phyloP scores from a whole-genome alignment of 92 coral and sea anemone genomes.

The Paragorgia papillata region DNA sequence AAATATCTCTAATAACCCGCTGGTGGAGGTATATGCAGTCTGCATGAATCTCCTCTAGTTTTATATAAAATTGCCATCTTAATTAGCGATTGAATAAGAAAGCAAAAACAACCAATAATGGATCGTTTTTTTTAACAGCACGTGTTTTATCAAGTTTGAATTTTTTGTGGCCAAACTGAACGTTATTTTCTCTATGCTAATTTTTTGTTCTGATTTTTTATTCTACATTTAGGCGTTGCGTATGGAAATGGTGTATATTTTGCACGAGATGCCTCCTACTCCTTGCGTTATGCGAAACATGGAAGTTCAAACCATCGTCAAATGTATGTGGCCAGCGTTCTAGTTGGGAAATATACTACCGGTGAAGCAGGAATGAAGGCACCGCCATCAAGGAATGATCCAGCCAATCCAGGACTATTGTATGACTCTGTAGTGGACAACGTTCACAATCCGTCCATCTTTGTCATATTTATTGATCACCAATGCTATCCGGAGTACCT shows the following conservation, averaged over 20 bases:
- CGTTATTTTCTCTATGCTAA: not conserved
- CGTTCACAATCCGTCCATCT: slow-evolving; percentile 44
- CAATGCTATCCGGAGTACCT: slow-evolving; percentile 81
- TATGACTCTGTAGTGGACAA: slow-evolving; percentile 71
- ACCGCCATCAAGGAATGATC: slow-evolving; percentile 64
- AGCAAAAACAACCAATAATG: no score
- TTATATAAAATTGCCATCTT: no score
- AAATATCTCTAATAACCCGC: no score
- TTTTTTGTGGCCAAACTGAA: no score
- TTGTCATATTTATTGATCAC: slow-evolving; percentile 61
- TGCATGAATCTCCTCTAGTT: no score
- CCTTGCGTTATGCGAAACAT: not conserved
- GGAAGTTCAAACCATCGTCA: slow-evolving; percentile 15
- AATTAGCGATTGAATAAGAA: no score
- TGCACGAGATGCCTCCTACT: slow-evolving; percentile 40
- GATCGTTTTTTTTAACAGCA: no score
- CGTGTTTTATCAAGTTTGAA: no score
- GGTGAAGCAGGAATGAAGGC: slow-evolving; percentile 60
- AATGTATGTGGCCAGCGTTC: slow-evolving; percentile 65
- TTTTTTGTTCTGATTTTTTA: not conserved
- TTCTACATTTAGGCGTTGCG: not conserved
- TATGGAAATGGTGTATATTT: slow-evolving; percentile 41
- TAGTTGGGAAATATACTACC: slow-evolving; percentile 64
- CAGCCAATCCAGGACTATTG: slow-evolving; percentile 52
- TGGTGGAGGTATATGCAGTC: no score